These are phyloP conservation scores for Anser cygnoides DNA, from an alignment of 2,113 vertebrate species.

Conservation along the genomic window DNA sequence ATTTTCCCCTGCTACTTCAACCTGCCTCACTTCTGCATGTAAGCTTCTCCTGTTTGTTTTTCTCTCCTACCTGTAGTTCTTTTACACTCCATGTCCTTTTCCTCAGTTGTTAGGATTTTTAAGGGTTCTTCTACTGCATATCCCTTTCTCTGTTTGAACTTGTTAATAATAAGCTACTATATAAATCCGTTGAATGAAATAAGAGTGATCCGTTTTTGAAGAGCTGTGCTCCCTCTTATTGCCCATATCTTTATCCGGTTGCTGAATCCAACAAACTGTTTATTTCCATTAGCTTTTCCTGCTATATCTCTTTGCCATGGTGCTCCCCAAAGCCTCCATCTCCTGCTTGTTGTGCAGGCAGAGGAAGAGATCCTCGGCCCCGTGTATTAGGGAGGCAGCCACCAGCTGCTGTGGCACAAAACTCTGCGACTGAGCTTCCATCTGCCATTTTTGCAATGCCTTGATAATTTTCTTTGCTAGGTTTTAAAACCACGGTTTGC, in stretches of 20 bases:
- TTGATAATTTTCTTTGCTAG: neutral
- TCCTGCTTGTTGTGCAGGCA: rapidly evolving
- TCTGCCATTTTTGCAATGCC: neutral
- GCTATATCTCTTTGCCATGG: neutral
- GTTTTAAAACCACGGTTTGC: neutral
- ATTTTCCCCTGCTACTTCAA: neutral
- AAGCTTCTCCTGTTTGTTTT: neutral
- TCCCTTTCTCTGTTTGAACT: neutral
- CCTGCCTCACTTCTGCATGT: neutral
- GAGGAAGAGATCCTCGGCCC: neutral
- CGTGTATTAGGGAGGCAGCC: neutral
- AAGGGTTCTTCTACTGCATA: neutral
- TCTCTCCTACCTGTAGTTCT: neutral
- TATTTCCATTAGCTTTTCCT: neutral
- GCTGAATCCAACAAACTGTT: neutral
- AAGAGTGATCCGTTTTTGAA: neutral
- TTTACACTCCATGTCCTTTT: neutral
- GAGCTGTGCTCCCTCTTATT: neutral
- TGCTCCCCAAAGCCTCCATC: neutral
- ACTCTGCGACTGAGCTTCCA: rapidly evolving
- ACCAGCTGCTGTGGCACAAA: neutral
- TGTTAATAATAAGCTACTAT: neutral
- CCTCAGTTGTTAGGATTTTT: neutral
- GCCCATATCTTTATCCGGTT: neutral
- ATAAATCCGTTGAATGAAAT: neutral